Base-by-base conservation (phyloP, 2,888 invertebrate species). In the Macroteleia sp. region DNA sequence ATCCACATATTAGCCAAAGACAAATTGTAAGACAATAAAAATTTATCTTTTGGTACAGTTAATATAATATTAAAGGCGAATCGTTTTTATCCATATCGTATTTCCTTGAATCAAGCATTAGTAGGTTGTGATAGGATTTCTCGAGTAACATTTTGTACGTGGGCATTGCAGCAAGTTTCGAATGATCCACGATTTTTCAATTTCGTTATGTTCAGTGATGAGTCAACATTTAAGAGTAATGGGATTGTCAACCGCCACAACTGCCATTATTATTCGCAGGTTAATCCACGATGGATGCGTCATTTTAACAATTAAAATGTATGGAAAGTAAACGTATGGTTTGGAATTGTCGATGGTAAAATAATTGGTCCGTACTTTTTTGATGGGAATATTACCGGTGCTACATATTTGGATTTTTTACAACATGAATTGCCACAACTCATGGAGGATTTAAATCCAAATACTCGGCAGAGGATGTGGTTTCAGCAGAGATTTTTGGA, bases 191-290 rank as follows among this genome's bases (percentile, higher is more conserved):
- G 9, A 6, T 52, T 52, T 20, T 52, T 52, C 20, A 3, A n/a
- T 32, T 48, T 17, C 16, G 52, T 52, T 34, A 19, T 52, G 34
- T 52, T 52, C 28, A 17, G 19, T 32, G 34, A 52, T 30, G 20
- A 52, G n/a, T 32, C 34, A 2, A 20, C 19, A 52, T 52, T 52
- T 20, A 17, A 52, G 3, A 12, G 30, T 12, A 32, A 10, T 32
- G 30, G 16, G 9, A 6, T 25, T 14, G n/a, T 50, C n/a, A 50
- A 50, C 30, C 30, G 34, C 1, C 50, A 50, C 34, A 34, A 50
- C 30, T 50, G 6, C 10, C 50, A 54, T 54, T 39, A 54, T 25
- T 54, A 19, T n/a, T n/a, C n/a, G n/a, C n/a, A n/a, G n/a, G n/a
- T n/a, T n/a, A n/a, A n/a, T n/a, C n/a, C n/a, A n/a, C n/a, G n/a